A percentile compares a stretch with the other conserved stretches of the same genome.
Evolutionary conservation across 2,113 vertebrate species (phyloP).

Genomic region (Ammodramus savannarum): DNA sequence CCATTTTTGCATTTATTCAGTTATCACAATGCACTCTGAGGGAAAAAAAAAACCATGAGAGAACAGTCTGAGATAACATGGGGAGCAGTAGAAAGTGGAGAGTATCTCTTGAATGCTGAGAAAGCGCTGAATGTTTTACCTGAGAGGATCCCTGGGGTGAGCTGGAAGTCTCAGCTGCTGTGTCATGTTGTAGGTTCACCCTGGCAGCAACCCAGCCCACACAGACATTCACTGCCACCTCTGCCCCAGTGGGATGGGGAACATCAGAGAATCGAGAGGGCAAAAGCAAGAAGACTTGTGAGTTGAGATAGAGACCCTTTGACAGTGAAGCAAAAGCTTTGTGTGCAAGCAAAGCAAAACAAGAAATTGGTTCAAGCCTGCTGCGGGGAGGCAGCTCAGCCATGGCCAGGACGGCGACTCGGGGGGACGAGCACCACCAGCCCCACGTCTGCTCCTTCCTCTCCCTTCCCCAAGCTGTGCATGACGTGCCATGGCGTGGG

Average conservation of each 20-base stretch:
- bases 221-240: neutral
- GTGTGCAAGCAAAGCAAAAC: rapidly evolving
- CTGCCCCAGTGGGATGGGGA: neutral
- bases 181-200: neutral
- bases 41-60: neutral
- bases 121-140: neutral
- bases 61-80: neutral
- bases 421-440: no score
- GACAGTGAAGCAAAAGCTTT: neutral
- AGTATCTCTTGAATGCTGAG: neutral
- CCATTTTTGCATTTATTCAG: neutral
- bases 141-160: neutral
- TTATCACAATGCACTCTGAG: neutral
- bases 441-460: neutral
- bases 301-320: neutral
- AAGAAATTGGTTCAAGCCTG: neutral
- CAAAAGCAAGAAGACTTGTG: neutral
- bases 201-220: neutral
- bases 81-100: neutral
- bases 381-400: rapidly evolving
- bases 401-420: rapidly evolving
- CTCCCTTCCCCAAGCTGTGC: neutral
- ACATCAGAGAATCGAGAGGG: neutral
- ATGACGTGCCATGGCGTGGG: rapidly evolving
- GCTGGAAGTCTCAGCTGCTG: neutral